These are phyloP conservation scores for Thaleichthys pacificus DNA, from an alignment of 2,797 vertebrate species.

Conservation along the genomic window DNA sequence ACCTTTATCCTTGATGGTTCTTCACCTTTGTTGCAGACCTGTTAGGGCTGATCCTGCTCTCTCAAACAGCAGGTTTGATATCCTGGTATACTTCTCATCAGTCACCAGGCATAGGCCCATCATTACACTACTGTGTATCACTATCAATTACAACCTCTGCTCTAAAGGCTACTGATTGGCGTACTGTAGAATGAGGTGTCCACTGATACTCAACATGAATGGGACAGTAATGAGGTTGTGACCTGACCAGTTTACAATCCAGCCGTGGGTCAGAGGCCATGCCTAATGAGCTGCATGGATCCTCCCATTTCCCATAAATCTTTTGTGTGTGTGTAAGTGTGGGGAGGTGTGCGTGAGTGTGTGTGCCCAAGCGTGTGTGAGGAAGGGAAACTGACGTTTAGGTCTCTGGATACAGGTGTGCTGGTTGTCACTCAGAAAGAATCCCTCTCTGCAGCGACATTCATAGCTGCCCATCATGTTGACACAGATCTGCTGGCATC, in stretches of 20 bases:
- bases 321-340: constrained; percentile 17
- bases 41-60: constrained; percentile 40
- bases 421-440: constrained; percentile 98
- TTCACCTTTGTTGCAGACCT: constrained; percentile 47
- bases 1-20: constrained; percentile 6
- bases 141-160: not conserved
- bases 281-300: not conserved
- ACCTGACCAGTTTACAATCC: constrained; percentile 12
- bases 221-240: constrained; percentile 3
- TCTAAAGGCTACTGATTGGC: not conserved
- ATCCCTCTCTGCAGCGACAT: constrained; percentile 94
- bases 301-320: constrained; percentile 21
- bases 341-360: not conserved
- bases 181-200: not conserved
- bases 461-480: constrained; percentile 99
- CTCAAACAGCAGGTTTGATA: constrained; percentile 22
- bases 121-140: not conserved
- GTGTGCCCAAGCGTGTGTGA: constrained; percentile 4
- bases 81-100: constrained; percentile 18
- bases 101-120: constrained; percentile 17
- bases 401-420: constrained; percentile 98
- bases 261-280: constrained; percentile 14
- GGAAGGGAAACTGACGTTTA: constrained; percentile 79
- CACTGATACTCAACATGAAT: constrained; percentile 11
- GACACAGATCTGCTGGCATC: constrained; percentile 96